Base-by-base conservation (phyloP, 2,888 invertebrate genomes). In the Nysson spinosus region DNA sequence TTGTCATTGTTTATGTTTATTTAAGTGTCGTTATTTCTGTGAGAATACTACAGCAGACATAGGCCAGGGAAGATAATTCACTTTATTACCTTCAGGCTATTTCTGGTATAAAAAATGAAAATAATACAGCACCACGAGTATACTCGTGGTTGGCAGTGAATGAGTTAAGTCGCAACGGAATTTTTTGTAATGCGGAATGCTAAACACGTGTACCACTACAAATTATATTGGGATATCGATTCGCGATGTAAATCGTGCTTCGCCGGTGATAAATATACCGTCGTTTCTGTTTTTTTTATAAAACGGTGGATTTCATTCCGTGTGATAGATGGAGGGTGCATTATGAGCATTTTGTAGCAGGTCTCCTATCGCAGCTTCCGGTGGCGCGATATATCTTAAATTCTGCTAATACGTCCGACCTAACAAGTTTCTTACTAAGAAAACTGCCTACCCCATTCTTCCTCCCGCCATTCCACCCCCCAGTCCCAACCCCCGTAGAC, bases 351-450 rank as follows among this genome's bases (percentile, higher is more conserved):
- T 58, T 44, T 22, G 40, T 57, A 40, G 46, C 16, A 34, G 11
- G 49, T 44, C 28, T 37, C 34, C 43, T 35, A 37, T 43, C 14
- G 42, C 46, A 24, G 28, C 46, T 46, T 30, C 39, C 14, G n/a
- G 49, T 26, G 26, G 6, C 30, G 39, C 60, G 24, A 73, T 71
- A 71, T 70, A 68, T 63, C 61, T 63, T 43, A 58, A 44, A 70
- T 64, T 70, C 61, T 55, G 65, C 70, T 75, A 75, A 75, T 75
- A 75, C 66, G 68, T 69, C 61, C 35, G 65, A 67, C 60, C 69
- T 67, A 69, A 75, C 67, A 69, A 75, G 66, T 71, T 75, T 64
- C 70, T 65, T 57, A 54, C 58, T 17, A 19, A 11, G 54, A 58
- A 69, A 72, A 72, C 65, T 69, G 57, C 60, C 55, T 22, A 47